Base-by-base conservation (phyloP, 2,888 invertebrate genomes). In the Drepanosiphum platanoidis region DNA sequence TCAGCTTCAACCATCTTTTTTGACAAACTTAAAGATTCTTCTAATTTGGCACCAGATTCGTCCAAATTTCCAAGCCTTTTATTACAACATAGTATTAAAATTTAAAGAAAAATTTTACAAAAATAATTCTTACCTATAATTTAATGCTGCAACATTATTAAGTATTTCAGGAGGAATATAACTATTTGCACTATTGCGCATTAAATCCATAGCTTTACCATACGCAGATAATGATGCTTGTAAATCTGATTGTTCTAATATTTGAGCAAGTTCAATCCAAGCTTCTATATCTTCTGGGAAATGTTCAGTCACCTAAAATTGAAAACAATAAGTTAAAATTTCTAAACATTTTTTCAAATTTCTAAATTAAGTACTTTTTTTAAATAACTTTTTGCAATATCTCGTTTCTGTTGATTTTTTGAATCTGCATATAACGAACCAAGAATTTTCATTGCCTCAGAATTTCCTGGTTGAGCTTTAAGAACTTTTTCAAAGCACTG, bases 371-470 rank as follows among this genome's bases (percentile, higher is more conserved):
- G 32, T 61, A 96, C 96, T 91, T 98, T 99, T 89, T 96, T 95
- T 80, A 99, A 91, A 90, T 97, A 97, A 88, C 95, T 95, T 89
- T 97, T 95, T 0, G 98, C 98, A 87, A 96, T 96, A 88, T 98
- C 97, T 13, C 97, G 92, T 90, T 97, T 96, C 0, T 96, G 94
- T 89, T 97, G 96, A 4, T 96, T 96, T 27, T 93, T 92, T 0
- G 96, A 96, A 89, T 94, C 95, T 0, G 99, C 98, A 90, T 99
- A 99, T 0, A 99, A 91, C 0, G 98, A 98, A 2, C 99, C 99
- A 15, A 99, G 92, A 88, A 99, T 99, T 91, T 99, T 99, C 97
- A 99, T 98, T 0, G 99, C 98, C 90, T 99, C 99, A 89, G 98
- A 98, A 91, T 99, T 99, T 58, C 97, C 97, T 0, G 99, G 98